Evolutionary conservation across 2,113 vertebrate genomes (phyloP), one percentile per base, ranked within the genome.

Genomic region (Prietella phreatophila): DNA sequence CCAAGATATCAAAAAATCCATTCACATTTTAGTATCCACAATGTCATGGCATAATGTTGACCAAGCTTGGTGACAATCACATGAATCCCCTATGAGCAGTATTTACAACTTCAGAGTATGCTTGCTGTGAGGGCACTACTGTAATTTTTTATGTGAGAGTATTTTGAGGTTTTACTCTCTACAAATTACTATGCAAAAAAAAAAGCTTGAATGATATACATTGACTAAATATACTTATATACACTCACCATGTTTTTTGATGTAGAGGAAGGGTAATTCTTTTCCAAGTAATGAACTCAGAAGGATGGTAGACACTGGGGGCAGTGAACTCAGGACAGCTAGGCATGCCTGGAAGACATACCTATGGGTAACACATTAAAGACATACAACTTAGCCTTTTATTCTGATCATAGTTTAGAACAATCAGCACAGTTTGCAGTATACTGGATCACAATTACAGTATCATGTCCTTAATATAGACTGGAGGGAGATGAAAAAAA

Each of bases 251-350:
- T 53, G 97, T 98, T 93, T 99, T 99, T 92, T 99, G 97, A 69
- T 97, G 98, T 89, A 99, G 94, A 79, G 96, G 96, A 65, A 99
- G 95, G 0, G 96, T 97, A 88, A 99, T 96, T 90, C 98, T 97
- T 90, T 97, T 97, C 98, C 98, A 99, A 90, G 96, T 95, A 88
- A 92, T 96, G 92, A 99, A 99, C 93, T 99, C 98, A 0, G 97
- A 99, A 83, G 98, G 97, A 86, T 99, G 98, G 93, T 97, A 99
- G 88, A 98, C 95, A 91, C 98, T 99, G 89, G 98, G 96, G 63
- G 98, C 96, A 58, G 97, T 99, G 89, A 99, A 99, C 93, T 99
- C 98, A 67, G 97, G 96, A 91, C 98, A 99, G 93, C 98, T 99
- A 0, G 98, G 97, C 98, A 99, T 99, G 87, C 98, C 97, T 56